phyloP scores from a whole-genome alignment of 2,888 invertebrate species.

The Siphonodentalium dalli region DNA sequence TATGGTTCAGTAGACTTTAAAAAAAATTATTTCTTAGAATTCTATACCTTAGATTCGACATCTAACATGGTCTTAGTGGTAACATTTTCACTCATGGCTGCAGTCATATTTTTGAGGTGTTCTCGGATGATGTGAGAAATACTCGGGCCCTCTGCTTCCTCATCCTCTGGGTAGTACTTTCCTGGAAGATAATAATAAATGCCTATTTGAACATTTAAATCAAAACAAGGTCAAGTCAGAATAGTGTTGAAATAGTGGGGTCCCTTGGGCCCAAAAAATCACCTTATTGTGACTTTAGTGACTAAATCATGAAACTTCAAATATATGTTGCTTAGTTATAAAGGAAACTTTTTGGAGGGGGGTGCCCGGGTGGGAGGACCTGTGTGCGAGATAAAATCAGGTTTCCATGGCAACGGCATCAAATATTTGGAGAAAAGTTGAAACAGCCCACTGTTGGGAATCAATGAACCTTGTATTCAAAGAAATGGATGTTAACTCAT shows the following conservation, averaged over 20 bases:
- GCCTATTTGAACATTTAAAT: not conserved
- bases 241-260: not conserved
- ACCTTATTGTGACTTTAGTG: not conserved
- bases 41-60: conserved; percentile 62
- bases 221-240: not conserved
- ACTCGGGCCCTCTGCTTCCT: conserved; percentile 59
- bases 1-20: too few relatives aligned
- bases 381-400: too few relatives aligned
- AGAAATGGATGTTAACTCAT: too few relatives aligned
- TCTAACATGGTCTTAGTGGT: conserved; percentile 61
- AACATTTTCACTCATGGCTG: conserved; percentile 49
- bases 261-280: too few relatives aligned
- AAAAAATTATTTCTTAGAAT: not conserved
- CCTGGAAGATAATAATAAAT: conserved; percentile 34
- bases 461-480: too few relatives aligned
- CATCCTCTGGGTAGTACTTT: conserved; percentile 50
- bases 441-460: too few relatives aligned
- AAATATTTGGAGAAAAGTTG: too few relatives aligned
- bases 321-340: too few relatives aligned
- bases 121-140: conserved; percentile 51
- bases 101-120: conserved; percentile 51
- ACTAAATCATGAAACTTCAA: not conserved
- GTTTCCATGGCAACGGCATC: too few relatives aligned
- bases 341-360: too few relatives aligned
- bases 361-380: too few relatives aligned